These are phyloP conservation scores for Epinotia ramella DNA, from an alignment of 2,888 invertebrate genomes.

Conservation along the genomic window DNA sequence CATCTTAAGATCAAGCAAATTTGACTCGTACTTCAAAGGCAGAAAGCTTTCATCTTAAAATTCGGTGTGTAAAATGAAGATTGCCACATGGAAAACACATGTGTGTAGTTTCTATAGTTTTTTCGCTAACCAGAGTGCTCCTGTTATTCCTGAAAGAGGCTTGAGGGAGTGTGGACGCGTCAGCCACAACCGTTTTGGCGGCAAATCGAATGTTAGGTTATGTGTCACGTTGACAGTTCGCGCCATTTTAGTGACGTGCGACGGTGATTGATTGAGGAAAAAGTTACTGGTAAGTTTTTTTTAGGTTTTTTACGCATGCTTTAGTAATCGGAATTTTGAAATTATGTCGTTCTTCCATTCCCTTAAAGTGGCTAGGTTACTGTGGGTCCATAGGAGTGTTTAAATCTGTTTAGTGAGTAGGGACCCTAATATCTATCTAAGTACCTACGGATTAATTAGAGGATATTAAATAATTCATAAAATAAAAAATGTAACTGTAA, in stretches of 20 bases:
- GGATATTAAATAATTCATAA: no score
- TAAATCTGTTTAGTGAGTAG: no score
- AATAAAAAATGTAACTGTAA: no score
- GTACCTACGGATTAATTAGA: no score
- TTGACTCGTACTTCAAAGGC: constrained; percentile 32
- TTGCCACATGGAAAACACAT: constrained; percentile 52
- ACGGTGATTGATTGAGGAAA: constrained; percentile 40
- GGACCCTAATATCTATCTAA: no score
- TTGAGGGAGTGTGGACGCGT: constrained; percentile 66
- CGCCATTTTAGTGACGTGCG: constrained; percentile 63
- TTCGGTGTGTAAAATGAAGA: constrained; percentile 34
- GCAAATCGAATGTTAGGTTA: constrained; percentile 57
- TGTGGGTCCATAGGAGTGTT: no score
- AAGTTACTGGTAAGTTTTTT: constrained; percentile 42
- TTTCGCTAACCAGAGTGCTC: constrained; percentile 68
- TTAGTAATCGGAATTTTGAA: not conserved
- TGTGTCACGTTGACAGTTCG: constrained; percentile 71
- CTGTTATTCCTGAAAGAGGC: constrained; percentile 71
- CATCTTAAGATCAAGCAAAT: constrained; percentile 27
- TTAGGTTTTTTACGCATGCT: constrained; percentile 7
- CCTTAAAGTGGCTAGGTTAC: no score
- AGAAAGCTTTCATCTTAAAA: not conserved
- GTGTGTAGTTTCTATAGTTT: constrained; percentile 64
- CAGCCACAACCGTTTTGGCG: constrained; percentile 22
- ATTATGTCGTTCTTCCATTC: no score